phyloP scores from a whole-genome alignment of 2,113 vertebrate genomes.

The Pandion haliaetus region DNA sequence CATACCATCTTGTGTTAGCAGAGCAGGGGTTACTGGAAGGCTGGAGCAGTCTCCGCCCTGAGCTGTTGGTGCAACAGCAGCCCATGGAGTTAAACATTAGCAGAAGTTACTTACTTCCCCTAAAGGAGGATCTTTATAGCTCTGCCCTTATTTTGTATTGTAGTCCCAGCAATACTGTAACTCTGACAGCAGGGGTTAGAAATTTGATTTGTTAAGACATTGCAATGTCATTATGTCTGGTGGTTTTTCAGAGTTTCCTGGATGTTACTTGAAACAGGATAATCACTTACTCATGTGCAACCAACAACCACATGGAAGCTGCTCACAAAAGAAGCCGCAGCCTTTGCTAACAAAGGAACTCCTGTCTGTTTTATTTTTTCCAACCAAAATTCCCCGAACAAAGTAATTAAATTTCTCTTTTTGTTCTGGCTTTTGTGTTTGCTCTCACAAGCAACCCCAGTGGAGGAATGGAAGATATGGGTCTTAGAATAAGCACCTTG shows the following conservation, averaged over 20 bases:
- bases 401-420: not conserved
- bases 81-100: not conserved
- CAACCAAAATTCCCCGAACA: not conserved
- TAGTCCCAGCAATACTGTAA: not conserved
- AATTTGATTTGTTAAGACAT: slow-evolving; percentile 26
- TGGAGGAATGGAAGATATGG: not conserved
- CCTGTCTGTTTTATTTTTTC: slow-evolving; percentile 23
- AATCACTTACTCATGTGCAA: slow-evolving; percentile 53
- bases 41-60: not conserved
- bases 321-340: not conserved
- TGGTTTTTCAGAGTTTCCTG: slow-evolving; percentile 42
- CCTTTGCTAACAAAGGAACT: not conserved
- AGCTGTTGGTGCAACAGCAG: not conserved
- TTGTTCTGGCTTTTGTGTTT: not conserved
- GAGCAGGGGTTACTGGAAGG: not conserved
- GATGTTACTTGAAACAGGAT: slow-evolving; percentile 25
- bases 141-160: not conserved
- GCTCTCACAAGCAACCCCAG: not conserved
- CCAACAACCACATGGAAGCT: not conserved
- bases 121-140: not conserved
- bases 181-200: slow-evolving; percentile 29
- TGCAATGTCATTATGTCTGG: slow-evolving; percentile 15
- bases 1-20: fast-evolving
- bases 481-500: not conserved
- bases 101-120: not conserved